Conservation (phyloP, 2,113 vertebrate genomes). For the Lepidothrix coronata region DNA sequence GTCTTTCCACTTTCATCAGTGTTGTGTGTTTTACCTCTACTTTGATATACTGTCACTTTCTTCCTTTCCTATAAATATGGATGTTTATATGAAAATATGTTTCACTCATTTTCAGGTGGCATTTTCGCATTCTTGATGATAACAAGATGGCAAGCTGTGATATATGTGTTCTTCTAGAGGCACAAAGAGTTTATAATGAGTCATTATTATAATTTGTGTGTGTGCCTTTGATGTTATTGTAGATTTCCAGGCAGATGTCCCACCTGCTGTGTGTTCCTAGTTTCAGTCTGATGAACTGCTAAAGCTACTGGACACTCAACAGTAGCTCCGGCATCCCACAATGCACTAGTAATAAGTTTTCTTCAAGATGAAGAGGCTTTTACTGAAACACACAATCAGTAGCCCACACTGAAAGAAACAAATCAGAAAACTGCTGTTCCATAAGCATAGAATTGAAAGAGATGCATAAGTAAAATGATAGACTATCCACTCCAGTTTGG, state of each 20-base stretch:
- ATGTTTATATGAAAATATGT: background rate
- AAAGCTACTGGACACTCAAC: constrained; percentile 29
- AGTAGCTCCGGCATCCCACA: background rate
- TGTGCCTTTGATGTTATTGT: constrained; percentile 33
- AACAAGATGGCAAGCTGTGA: constrained; percentile 46
- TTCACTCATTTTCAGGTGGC: background rate
- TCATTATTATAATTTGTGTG: constrained; percentile 45
- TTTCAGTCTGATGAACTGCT: constrained; percentile 44
- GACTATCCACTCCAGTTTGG: constrained; percentile 71
- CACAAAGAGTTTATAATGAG: constrained; percentile 33
- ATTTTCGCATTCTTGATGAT: constrained; percentile 11
- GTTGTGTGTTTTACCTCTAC: background rate
- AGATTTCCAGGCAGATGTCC: constrained; percentile 6
- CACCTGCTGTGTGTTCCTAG: constrained; percentile 19
- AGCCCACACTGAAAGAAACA: constrained; percentile 54
- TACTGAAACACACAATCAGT: constrained; percentile 41
- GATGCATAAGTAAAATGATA: constrained; percentile 66
- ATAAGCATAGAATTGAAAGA: constrained; percentile 59
- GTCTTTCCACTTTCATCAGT: background rate
- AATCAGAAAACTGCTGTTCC: constrained; percentile 64
- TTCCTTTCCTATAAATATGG: background rate
- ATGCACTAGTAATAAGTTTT: constrained; percentile 41
- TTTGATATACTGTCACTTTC: background rate
- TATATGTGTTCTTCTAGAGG: background rate
- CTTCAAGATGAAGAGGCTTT: constrained; percentile 45